Percentiles rank a stretch among this genome's conserved stretches.
Conservation (phyloP, 2,797 vertebrate genomes). For the Tachyglossus aculeatus region DNA sequence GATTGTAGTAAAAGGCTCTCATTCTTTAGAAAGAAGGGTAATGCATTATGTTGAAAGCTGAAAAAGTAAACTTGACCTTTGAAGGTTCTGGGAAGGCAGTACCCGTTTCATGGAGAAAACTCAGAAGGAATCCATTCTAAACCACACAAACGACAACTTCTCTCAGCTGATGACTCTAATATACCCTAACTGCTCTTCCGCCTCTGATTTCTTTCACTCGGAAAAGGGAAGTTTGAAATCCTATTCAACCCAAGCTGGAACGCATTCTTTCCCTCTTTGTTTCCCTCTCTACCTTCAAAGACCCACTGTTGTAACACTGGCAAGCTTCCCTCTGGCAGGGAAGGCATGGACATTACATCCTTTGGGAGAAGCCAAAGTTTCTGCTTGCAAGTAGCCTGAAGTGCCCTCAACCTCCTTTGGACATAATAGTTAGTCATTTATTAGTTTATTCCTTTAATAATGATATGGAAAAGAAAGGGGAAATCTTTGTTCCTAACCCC, state of each 20-base stretch:
- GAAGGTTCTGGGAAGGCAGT: conserved; percentile 38
- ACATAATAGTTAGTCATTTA: background rate
- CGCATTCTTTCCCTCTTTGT: conserved; percentile 21
- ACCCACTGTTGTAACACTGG: conserved; percentile 19
- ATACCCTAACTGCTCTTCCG: background rate
- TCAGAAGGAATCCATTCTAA: conserved; percentile 39
- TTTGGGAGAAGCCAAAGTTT: conserved; percentile 36
- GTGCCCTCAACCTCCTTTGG: conserved; percentile 12
- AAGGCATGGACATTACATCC: conserved; percentile 21
- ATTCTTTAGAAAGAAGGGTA: conserved; percentile 35
- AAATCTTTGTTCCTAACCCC: too few species aligned
- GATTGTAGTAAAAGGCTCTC: conserved; percentile 51
- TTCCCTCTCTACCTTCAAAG: conserved; percentile 19
- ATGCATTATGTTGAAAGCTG: conserved; percentile 36
- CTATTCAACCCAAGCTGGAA: conserved; percentile 20
- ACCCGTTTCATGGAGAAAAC: conserved; percentile 18
- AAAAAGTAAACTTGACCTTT: conserved; percentile 47
- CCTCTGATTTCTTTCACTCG: background rate
- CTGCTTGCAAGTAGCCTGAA: conserved; percentile 36
- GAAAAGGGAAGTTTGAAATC: conserved; percentile 25
- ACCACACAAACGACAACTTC: conserved; percentile 25
- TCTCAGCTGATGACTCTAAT: conserved; percentile 34
- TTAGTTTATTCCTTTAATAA: too few species aligned
- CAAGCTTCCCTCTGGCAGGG: conserved; percentile 33
- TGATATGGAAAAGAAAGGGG: too few species aligned